Conservation (phyloP, 2,113 vertebrate genomes). For the Actenoides lindsayi region DNA sequence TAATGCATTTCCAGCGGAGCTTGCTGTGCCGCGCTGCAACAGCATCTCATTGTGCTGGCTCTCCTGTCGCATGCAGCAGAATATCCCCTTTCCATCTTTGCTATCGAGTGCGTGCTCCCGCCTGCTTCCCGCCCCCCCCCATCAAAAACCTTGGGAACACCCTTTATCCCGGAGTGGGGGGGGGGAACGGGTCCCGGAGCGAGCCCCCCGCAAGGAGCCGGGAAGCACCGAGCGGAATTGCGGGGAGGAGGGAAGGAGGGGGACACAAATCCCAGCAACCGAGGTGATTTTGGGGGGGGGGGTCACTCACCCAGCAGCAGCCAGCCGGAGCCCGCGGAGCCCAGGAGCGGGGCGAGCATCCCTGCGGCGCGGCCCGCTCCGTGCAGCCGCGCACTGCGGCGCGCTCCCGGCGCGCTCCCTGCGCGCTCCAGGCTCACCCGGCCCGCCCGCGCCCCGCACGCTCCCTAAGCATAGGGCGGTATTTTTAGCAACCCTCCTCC, state of each 20-base stretch:
- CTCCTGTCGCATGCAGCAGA: background rate
- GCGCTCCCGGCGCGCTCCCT: constrained; percentile 26
- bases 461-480: background rate
- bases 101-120: background rate
- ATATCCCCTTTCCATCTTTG: background rate
- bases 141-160: background rate
- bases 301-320: constrained; percentile 76
- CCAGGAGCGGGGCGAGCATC: constrained; percentile 80
- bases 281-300: background rate
- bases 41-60: background rate
- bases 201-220: background rate
- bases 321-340: constrained; percentile 77
- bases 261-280: too few species aligned
- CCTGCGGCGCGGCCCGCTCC: constrained; percentile 53
- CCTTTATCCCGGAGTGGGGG: background rate
- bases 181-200: background rate
- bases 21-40: background rate
- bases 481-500: constrained; percentile 37
- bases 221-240: background rate
- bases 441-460: constrained; percentile 32
- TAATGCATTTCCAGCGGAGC: background rate
- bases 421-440: constrained; percentile 23
- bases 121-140: background rate
- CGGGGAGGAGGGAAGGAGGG: background rate
- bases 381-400: constrained; percentile 10